Conservation (phyloP, 2,113 vertebrate genomes). For the Pachycephala philippinensis region DNA sequence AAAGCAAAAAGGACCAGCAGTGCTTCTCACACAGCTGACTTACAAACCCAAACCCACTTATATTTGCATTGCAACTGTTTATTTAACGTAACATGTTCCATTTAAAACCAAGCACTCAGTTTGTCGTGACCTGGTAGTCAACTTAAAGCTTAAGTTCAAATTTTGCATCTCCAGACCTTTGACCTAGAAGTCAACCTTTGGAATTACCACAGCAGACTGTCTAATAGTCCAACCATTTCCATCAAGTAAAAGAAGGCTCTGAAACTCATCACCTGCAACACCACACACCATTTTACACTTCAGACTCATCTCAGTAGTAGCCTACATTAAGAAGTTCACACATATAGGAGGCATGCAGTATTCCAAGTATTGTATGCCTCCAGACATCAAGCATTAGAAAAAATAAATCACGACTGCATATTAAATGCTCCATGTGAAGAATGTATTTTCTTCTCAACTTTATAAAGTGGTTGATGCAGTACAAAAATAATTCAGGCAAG, state of each 20-base stretch:
- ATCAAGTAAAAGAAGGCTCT: background rate
- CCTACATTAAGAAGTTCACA: background rate
- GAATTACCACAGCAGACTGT: background rate
- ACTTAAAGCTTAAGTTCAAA: background rate
- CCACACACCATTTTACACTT: background rate
- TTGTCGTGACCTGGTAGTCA: background rate
- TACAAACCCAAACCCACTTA: background rate
- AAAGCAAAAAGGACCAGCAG: background rate
- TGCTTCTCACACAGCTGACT: background rate
- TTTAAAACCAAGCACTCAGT: background rate
- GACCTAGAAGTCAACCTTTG: background rate
- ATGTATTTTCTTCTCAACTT: background rate
- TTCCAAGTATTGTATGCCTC: background rate
- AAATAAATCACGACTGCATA: background rate
- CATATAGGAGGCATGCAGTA: background rate
- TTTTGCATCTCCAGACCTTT: background rate
- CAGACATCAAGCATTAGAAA: background rate
- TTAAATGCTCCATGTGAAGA: background rate
- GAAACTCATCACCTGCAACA: background rate
- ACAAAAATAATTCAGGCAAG: background rate
- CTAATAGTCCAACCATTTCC: background rate
- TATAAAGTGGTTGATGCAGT: background rate
- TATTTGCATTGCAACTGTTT: background rate
- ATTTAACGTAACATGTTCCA: fast-evolving
- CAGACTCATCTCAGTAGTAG: background rate